Evolutionary conservation across 2,113 vertebrate species (phyloP), one percentile per base, ranked within the genome.

Genomic region (Myxocyprinus asiaticus): DNA sequence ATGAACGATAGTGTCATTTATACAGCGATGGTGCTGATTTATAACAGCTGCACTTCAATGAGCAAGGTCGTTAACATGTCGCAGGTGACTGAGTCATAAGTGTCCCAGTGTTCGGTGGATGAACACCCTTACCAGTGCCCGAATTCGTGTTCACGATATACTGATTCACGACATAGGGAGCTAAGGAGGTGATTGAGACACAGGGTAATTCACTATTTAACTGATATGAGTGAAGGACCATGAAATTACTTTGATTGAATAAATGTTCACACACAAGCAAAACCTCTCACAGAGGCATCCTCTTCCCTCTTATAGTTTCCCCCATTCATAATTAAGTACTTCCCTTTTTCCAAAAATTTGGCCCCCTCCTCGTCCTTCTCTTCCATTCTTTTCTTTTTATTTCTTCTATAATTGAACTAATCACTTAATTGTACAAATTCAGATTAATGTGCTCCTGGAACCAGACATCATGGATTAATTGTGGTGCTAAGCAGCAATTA

Each of bases 351-450:
- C 1, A 4, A 61, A 62, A 53, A 17, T 6, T 1, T 5, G 5
- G 6, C 87, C 77, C 15, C 8, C 86, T 61, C 84, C 78, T 77
- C 65, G 50, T 33, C 51, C 68, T 79, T 79, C 56, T 58, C 81
- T 86, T 7, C 33, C 81, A 69, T 77, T 82, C 71, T 65, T 56
- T 67, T 74, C 88, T 89, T 84, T 33, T 85, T 85, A 85, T 70
- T 69, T 88, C 67, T 80, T 88, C 66, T 75, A 67, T 85, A 91
- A 90, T 86, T 88, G 80, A 90, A 88, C 86, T 91, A 91, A 93
- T 91, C 90, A 91, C 88, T 92, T 90, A 88, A 92, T 91, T 90
- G 90, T 84, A 91, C 86, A 90, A 91, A 90, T 89, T 81, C 90
- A 81, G 85, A 81, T 86, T 90, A 90, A 89, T 91, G 87, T 89